Conservation (phyloP, 2,797 vertebrate species). For the Chaetodon trifasciatus region DNA sequence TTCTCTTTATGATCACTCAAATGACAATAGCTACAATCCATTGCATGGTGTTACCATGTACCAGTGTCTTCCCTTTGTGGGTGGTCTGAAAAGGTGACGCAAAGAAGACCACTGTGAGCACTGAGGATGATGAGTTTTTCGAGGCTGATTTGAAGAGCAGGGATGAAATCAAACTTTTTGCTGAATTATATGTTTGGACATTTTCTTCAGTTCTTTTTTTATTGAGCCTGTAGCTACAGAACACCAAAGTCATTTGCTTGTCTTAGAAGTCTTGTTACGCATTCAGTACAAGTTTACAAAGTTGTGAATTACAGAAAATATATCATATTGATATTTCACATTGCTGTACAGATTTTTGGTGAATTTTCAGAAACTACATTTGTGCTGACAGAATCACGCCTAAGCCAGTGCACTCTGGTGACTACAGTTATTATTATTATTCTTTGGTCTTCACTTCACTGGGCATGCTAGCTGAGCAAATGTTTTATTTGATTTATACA, state of each 20-base stretch:
- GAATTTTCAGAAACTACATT: conserved; percentile 69
- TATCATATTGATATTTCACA: conserved; percentile 92
- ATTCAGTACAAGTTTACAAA: conserved; percentile 81
- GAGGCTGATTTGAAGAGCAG: conserved; percentile 35
- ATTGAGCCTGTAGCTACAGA: conserved; percentile 77
- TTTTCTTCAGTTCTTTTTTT: conserved; percentile 46
- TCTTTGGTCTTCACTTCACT: conserved; percentile 43
- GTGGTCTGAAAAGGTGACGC: conserved; percentile 61
- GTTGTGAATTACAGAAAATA: conserved; percentile 84
- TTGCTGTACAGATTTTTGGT: conserved; percentile 82
- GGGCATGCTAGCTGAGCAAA: conserved; percentile 72
- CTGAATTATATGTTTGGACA: conserved; percentile 61
- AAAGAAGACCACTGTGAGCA: conserved; percentile 77
- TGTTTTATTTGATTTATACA: conserved; percentile 59
- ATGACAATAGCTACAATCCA: conserved; percentile 62
- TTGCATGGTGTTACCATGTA: conserved; percentile 41
- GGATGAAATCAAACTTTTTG: conserved; percentile 49
- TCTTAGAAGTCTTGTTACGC: conserved; percentile 78
- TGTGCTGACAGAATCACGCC: conserved; percentile 71
- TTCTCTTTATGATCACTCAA: conserved; percentile 67
- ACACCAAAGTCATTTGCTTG: conserved; percentile 87
- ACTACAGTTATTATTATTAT: conserved; percentile 43
- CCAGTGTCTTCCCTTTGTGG: conserved; percentile 61
- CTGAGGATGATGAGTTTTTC: conserved; percentile 55
- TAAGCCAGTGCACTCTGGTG: conserved; percentile 60